Percentiles rank a stretch among this genome's conserved stretches.
Evolutionary conservation across 2,113 vertebrate species (phyloP).

Genomic region (Cyrtonyx montezumae): DNA sequence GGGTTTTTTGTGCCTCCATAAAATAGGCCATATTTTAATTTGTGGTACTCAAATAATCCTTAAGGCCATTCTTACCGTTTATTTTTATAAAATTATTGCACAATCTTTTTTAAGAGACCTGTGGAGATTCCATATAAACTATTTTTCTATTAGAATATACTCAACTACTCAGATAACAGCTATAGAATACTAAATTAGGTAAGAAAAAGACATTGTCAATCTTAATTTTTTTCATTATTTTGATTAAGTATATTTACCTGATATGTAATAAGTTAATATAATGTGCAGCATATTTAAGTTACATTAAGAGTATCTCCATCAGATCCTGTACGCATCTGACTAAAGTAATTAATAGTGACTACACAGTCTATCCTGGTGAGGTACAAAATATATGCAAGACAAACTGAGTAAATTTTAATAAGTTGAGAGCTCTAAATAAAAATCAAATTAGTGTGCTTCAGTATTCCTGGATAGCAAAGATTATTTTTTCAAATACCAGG

Average conservation of each 20-base stretch:
- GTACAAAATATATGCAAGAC: neutral
- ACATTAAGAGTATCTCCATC: neutral
- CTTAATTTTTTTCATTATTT: neutral
- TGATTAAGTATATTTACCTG: neutral
- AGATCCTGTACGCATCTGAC: neutral
- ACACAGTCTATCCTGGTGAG: neutral
- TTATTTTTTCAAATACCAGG: neutral
- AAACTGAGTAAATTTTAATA: neutral
- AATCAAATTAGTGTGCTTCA: neutral
- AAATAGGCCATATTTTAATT: neutral
- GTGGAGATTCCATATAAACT: neutral
- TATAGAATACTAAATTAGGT: neutral
- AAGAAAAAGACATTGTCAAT: neutral
- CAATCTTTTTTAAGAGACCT: neutral
- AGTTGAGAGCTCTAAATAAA: neutral
- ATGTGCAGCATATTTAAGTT: neutral
- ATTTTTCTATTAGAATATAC: neutral
- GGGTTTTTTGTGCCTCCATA: neutral
- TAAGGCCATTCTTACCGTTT: accelerated
- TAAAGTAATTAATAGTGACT: neutral
- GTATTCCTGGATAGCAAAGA: neutral
- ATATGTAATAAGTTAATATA: neutral
- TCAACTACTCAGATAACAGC: neutral
- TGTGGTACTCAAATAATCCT: neutral
- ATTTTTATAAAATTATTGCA: neutral